A percentile compares a stretch with the other conserved stretches of the same genome.
Evolutionary conservation across 1,140 invertebrate species (phyloP).

Genomic region (Macrostomum lignano): DNA sequence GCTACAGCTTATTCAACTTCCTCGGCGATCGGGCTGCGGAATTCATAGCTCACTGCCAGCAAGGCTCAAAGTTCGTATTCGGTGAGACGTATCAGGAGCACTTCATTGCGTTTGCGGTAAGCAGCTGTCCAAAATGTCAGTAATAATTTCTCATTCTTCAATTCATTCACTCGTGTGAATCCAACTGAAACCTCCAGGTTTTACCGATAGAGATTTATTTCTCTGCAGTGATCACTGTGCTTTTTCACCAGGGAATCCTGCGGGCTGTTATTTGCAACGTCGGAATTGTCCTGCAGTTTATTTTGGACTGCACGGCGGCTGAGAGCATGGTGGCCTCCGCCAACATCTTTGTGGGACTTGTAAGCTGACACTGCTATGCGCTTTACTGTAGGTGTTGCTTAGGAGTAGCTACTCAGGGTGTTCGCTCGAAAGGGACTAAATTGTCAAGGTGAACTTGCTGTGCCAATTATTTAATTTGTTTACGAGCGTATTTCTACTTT

Average conservation of each 20-base stretch:
- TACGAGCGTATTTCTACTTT: no score
- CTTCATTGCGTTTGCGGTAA: conserved; percentile 14
- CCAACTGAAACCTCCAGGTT: no score
- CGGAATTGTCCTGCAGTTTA: conserved; percentile 6
- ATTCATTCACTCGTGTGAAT: no score
- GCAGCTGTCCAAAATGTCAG: no score
- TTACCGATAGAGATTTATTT: conserved; percentile 20
- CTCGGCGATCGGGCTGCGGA: conserved; percentile 39
- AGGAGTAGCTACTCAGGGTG: no score
- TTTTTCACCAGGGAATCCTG: conserved; percentile 24
- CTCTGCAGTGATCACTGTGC: conserved; percentile 15
- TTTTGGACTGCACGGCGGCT: conserved; percentile 47
- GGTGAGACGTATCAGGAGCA: conserved; percentile 31
- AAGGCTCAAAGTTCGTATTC: conserved; percentile 56
- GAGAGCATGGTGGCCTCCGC: conserved; percentile 65
- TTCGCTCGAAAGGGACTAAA: no score
- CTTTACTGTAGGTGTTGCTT: no score
- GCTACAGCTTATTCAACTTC: conserved; percentile 45
- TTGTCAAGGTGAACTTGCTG: no score
- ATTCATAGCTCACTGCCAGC: conserved; percentile 46
- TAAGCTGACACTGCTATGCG: no score
- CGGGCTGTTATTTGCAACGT: conserved; percentile 11
- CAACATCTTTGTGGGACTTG: conserved; percentile 64
- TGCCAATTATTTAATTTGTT: no score
- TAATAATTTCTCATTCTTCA: no score